Percentiles rank a stretch among this genome's conserved stretches.
Evolutionary conservation across 2,888 invertebrate species (phyloP).

Genomic region (Phengaris alcon): DNA sequence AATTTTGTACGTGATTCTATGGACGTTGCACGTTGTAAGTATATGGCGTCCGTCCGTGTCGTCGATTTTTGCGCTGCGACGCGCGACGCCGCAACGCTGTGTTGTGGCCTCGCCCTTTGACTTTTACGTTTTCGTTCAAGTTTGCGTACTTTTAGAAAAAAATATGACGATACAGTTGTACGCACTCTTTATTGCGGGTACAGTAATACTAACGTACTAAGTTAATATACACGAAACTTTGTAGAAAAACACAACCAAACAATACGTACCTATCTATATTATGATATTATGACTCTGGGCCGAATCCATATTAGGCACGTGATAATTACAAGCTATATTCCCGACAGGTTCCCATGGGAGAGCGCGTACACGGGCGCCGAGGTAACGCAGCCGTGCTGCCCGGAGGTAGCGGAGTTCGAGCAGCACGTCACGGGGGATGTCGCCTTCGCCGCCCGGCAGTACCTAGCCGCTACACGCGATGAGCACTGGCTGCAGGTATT

Average conservation of each 20-base stretch:
- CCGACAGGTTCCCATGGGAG: conserved; percentile 79
- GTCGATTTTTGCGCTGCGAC: too few species aligned
- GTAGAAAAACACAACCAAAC: background rate
- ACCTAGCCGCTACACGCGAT: conserved; percentile 65
- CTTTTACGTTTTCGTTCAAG: too few species aligned
- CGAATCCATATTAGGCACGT: background rate
- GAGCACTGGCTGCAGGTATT: conserved; percentile 69
- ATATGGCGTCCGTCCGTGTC: too few species aligned
- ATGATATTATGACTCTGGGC: too few species aligned
- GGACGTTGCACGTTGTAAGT: too few species aligned
- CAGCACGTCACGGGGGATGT: conserved; percentile 81
- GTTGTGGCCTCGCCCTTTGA: too few species aligned
- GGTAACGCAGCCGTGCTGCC: conserved; percentile 80
- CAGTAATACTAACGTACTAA: background rate
- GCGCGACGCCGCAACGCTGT: too few species aligned
- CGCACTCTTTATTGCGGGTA: too few species aligned
- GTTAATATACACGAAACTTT: too few species aligned
- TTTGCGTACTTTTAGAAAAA: background rate
- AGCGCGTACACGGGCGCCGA: conserved; percentile 81
- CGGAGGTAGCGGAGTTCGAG: conserved; percentile 76
- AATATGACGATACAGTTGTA: background rate
- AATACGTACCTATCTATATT: too few species aligned
- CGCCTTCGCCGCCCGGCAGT: conserved; percentile 73
- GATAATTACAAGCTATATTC: background rate
- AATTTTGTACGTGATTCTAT: too few species aligned